phyloP scores from a whole-genome alignment of 2,113 vertebrate species.

The Pampusana beccarii region DNA sequence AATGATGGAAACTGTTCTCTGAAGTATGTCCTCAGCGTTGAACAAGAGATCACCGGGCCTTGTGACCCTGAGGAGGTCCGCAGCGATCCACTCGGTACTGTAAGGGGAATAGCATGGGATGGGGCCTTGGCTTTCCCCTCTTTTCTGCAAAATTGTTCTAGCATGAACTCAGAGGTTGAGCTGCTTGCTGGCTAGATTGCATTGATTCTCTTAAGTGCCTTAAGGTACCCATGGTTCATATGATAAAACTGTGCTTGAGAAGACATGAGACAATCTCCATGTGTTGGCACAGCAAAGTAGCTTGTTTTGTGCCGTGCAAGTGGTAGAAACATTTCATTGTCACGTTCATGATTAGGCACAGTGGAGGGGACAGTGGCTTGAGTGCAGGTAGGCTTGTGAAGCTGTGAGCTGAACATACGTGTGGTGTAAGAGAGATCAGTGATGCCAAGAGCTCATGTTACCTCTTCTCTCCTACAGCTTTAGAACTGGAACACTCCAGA shows the following conservation, averaged over 20 bases:
- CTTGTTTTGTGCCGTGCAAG: neutral
- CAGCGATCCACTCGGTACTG: constrained; percentile 75
- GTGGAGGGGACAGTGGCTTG: neutral
- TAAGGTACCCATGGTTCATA: neutral
- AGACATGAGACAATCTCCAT: no score
- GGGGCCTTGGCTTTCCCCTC: neutral
- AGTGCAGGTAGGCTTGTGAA: neutral
- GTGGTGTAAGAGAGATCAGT: neutral
- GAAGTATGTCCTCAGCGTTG: constrained; percentile 79
- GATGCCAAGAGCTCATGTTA: neutral
- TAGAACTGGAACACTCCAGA: constrained; percentile 79
- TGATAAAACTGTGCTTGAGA: neutral
- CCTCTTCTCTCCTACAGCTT: constrained; percentile 65
- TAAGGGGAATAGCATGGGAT: neutral
- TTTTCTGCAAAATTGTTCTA: neutral
- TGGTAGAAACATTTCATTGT: neutral
- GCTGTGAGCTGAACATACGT: neutral
- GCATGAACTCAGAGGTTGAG: neutral
- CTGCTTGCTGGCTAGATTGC: neutral
- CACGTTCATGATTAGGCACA: neutral
- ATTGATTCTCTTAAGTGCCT: neutral
- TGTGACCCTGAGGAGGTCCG: neutral
- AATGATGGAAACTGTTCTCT: constrained; percentile 85
- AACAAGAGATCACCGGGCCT: constrained; percentile 72
- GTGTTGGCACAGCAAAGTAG: no score